Base-by-base conservation (phyloP, 92 coral and sea anemone genomes). In the Porites cylindrica region DNA sequence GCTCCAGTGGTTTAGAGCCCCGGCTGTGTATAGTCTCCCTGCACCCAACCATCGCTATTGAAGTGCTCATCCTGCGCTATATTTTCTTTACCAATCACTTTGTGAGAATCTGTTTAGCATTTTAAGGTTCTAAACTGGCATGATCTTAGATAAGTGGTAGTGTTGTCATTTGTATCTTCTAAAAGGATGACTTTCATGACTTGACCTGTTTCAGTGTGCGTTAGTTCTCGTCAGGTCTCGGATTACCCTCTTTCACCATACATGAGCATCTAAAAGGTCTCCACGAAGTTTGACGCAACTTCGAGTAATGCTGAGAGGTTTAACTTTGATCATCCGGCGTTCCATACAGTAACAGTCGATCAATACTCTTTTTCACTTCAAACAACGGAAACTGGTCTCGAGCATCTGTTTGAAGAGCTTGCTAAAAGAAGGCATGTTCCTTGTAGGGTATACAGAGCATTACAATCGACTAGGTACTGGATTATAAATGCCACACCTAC, bases 241-340 rank as follows among this genome's bases (percentile, higher is more conserved):
- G 9, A 23, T 10, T 23, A 16, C 5, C 43, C 72, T 21, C 32
- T 6, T 23, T 8, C 10, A 19, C 3, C 8, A 10, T 8, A 56
- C 61, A 10, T 56, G 23, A 5, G 26, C 23, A 66, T 20, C 10
- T 8, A 16, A 21, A 19, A 24, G 72, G 47, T 21, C 24, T 23
- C 72, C 6, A 21, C 38, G 47, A 67, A 67, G 14, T 24, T 67
- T 67, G 72, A 67, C 72, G 47, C 72, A 67, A 67, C 72, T 16
- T 21, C 6, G 24, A 6, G 47, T 23, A 67, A 67, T 67, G 47
- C 38, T 67, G 24, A 67, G 72, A 67, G 72, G 72, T 67, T 56
- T 67, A 20, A 1, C 47, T 67, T 13, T 23, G 72, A 14, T 67
- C 29, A 16, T 1, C 43, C 29, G 17, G 47, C 72, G 72, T 67